These are phyloP conservation scores for Hylaeus volcanicus DNA, from an alignment of 1,140 invertebrate genomes.

Conservation along the genomic window DNA sequence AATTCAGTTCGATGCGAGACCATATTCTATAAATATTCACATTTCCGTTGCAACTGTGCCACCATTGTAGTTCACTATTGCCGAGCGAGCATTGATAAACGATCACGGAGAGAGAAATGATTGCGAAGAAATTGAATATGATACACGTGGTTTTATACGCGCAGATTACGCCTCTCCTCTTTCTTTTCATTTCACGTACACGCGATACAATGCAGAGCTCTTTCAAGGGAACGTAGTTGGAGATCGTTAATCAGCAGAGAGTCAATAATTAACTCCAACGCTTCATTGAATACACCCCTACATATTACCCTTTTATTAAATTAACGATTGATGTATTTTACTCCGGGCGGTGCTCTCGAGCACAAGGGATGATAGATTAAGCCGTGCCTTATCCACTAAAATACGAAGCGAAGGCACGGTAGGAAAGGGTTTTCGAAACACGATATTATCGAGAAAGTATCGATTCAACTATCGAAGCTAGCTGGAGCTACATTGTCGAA, in stretches of 20 bases:
- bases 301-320: background rate
- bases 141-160: background rate
- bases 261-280: slow-evolving; percentile 7
- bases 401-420: background rate
- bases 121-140: too few species aligned
- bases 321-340: background rate
- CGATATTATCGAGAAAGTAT: slow-evolving; percentile 34
- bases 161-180: background rate
- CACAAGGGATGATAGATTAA: slow-evolving; percentile 9
- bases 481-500: slow-evolving; percentile 20
- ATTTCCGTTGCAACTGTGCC: too few species aligned
- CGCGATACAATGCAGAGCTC: background rate
- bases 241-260: background rate
- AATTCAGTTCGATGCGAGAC: too few species aligned
- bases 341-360: too few species aligned
- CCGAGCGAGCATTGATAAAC: too few species aligned
- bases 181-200: background rate
- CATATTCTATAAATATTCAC: too few species aligned
- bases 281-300: background rate
- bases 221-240: background rate
- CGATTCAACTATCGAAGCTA: background rate
- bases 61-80: too few species aligned
- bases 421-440: background rate
- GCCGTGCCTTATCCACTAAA: slow-evolving; percentile 1
- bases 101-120: too few species aligned